phyloP scores from a whole-genome alignment of 1,140 invertebrate genomes.

The Wiebesia pumilae region DNA sequence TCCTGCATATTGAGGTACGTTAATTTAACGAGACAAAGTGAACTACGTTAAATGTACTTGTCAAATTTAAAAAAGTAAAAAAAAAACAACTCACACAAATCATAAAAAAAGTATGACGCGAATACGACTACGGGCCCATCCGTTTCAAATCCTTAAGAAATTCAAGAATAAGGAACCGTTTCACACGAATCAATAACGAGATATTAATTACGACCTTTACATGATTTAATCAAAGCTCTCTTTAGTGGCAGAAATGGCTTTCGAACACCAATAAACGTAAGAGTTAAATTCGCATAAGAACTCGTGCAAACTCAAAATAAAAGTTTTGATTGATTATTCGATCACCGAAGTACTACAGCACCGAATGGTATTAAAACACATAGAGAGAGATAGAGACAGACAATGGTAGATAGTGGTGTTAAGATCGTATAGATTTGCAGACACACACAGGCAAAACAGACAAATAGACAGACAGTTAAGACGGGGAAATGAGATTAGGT shows the following conservation, averaged over 20 bases:
- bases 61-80: no score
- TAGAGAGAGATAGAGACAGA: not conserved
- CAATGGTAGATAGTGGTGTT: not conserved
- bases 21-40: not conserved
- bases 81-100: not conserved
- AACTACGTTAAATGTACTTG: not conserved
- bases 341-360: no score
- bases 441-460: conserved; percentile 39
- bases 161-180: not conserved
- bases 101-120: no score
- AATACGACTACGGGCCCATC: no score
- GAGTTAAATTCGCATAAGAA: not conserved
- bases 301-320: not conserved
- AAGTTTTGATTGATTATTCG: not conserved
- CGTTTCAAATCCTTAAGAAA: no score
- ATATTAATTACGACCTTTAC: not conserved
- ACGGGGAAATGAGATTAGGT: conserved; percentile 59
- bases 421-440: not conserved
- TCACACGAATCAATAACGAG: not conserved
- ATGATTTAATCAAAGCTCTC: not conserved
- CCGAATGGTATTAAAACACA: not conserved
- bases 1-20: not conserved
- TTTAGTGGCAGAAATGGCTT: not conserved
- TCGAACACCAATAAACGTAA: not conserved
- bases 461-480: conserved; percentile 45